These are phyloP conservation scores for Drosophila anceps DNA, from an alignment of 2,888 invertebrate genomes.

Conservation along the genomic window DNA sequence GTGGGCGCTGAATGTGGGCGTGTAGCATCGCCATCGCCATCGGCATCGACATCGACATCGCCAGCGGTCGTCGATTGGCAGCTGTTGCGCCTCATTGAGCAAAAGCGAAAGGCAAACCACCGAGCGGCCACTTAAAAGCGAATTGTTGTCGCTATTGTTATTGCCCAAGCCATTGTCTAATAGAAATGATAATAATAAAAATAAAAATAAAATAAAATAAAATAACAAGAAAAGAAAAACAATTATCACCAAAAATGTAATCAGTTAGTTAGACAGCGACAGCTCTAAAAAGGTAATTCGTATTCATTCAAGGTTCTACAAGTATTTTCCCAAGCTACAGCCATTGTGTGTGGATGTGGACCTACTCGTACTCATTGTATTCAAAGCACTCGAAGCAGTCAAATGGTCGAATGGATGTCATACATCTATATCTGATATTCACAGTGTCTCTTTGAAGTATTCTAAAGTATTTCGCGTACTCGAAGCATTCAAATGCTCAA, in stretches of 20 bases:
- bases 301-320: slow-evolving; percentile 11
- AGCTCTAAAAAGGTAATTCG: slow-evolving; percentile 5
- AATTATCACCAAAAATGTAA: slow-evolving; percentile 58
- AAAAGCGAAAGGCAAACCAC: slow-evolving; percentile 68
- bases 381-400: background rate
- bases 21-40: slow-evolving; percentile 32
- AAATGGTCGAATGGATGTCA: background rate
- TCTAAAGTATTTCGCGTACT: background rate
- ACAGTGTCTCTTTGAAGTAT: background rate
- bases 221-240: slow-evolving; percentile 17
- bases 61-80: slow-evolving; percentile 46
- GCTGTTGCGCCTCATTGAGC: slow-evolving; percentile 76
- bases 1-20: slow-evolving; percentile 44
- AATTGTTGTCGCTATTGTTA: slow-evolving; percentile 49
- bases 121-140: slow-evolving; percentile 66
- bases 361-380: background rate
- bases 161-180: slow-evolving; percentile 29
- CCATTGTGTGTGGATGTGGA: background rate
- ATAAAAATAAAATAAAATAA: too few relatives aligned
- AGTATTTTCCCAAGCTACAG: slow-evolving; percentile 9
- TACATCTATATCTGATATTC: background rate
- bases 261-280: slow-evolving; percentile 15
- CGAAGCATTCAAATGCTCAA: background rate
- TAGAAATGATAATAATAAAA: slow-evolving; percentile 1
- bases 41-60: slow-evolving; percentile 10